phyloP scores from a whole-genome alignment of 2,113 vertebrate genomes.

The Indicator maculatus region DNA sequence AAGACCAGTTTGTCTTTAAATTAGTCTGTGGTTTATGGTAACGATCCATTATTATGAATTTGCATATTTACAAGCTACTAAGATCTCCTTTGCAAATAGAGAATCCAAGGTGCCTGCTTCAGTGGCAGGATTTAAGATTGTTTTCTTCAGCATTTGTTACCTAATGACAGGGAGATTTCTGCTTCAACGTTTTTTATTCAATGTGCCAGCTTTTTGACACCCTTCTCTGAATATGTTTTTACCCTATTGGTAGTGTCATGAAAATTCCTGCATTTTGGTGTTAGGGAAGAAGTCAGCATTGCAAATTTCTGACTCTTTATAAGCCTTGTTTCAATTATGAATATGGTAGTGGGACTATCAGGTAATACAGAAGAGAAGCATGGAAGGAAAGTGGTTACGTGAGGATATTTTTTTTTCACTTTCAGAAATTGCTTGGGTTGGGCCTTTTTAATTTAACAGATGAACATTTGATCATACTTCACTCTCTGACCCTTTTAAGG shows the following conservation, averaged over 20 bases:
- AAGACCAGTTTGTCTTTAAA: not conserved
- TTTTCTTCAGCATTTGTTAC: not conserved
- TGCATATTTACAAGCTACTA: not conserved
- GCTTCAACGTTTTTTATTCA: not conserved
- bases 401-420: not conserved
- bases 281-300: not conserved
- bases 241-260: not conserved
- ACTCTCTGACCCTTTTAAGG: not conserved
- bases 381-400: not conserved
- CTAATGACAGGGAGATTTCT: not conserved
- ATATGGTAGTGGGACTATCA: not conserved
- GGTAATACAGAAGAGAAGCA: not conserved
- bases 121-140: not conserved
- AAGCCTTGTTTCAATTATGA: not conserved
- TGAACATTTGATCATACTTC: not conserved
- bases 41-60: not conserved
- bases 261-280: not conserved
- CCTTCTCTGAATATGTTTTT: not conserved
- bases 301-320: not conserved
- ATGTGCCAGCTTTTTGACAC: not conserved
- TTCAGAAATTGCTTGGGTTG: not conserved
- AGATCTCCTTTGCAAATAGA: not conserved
- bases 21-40: not conserved
- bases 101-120: not conserved
- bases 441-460: not conserved